Evolutionary conservation across 1,140 invertebrate genomes (phyloP).

Genomic region (Akabosia matsudoensis): DNA sequence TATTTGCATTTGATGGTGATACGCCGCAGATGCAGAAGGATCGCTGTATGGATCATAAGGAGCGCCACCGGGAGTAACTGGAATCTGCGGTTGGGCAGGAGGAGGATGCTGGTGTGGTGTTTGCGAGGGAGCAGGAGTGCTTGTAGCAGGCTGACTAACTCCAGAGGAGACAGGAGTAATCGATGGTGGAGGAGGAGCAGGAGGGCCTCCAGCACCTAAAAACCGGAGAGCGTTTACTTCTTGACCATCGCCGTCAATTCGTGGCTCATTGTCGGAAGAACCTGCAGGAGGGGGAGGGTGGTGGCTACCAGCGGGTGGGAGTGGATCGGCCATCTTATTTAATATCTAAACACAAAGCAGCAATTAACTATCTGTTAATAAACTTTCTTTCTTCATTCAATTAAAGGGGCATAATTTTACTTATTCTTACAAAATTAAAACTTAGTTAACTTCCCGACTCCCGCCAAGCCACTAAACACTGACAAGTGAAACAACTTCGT

Average conservation of each 20-base stretch:
- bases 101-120: not conserved
- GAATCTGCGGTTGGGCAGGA: not conserved
- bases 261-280: conserved; percentile 18
- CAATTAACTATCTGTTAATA: too few relatives aligned
- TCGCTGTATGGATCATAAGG: not conserved
- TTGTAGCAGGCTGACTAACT: conserved; percentile 1
- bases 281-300: not conserved
- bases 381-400: too few relatives aligned
- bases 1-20: not conserved
- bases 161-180: conserved; percentile 4
- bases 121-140: not conserved
- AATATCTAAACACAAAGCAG: too few relatives aligned
- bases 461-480: too few relatives aligned
- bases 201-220: not conserved
- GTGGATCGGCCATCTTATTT: too few relatives aligned
- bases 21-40: not conserved
- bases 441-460: too few relatives aligned
- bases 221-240: conserved; percentile 26
- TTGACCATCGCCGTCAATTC: conserved; percentile 34
- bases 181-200: conserved; percentile 47
- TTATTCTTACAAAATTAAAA: too few relatives aligned
- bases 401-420: too few relatives aligned
- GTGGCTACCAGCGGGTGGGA: too few relatives aligned
- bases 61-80: not conserved
- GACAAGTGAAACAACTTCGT: too few relatives aligned